Evolutionary conservation across 2,113 vertebrate genomes (phyloP), one percentile per base, ranked within the genome.

Genomic region (Leptobrachium leishanense): DNA sequence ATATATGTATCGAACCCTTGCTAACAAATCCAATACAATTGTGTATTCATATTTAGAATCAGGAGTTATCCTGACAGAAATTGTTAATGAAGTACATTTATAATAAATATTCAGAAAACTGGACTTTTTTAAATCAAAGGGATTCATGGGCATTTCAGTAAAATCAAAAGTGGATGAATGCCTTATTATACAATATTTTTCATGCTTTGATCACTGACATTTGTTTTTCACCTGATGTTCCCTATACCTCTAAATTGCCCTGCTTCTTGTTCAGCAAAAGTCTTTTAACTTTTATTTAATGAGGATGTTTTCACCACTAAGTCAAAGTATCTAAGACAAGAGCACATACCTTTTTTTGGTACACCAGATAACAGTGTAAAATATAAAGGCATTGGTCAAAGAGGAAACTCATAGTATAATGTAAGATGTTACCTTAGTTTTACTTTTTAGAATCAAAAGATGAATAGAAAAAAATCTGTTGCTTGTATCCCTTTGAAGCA

Each of bases 231-330:
- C 85, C 85, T 88, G 82, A 82, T 85, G 80, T 82, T 87, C 82
- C 59, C 83, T 78, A 66, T 80, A 73, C 57, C 78, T 84, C 84
- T 87, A 86, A 85, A 86, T 85, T 84, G 77, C 82, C 74, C 82
- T 73, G 53, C 68, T 79, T 63, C 80, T 87, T 85, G 83, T 81
- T 85, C 74, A 82, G 63, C 77, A 82, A 71, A 85, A 84, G 83
- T 83, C 80, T 83, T 85, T 84, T 87, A 85, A 88, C 85, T 87
- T 87, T 67, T 65, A 83, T 87, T 84, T 87, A 84, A 84, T 83
- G 81, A 86, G 72, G 64, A 84, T 65, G 69, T 82, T 53, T 86
- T 82, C 40, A 82, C 54, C 41, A 71, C 67, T 70, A 68, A 77
- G 75, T 39, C 42, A 77, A 40, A 39, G 54, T 40, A 77, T 62